Evolutionary conservation across 2,888 invertebrate species (phyloP), one percentile per base, ranked within the genome.

Genomic region (Temnothorax ravouxi): DNA sequence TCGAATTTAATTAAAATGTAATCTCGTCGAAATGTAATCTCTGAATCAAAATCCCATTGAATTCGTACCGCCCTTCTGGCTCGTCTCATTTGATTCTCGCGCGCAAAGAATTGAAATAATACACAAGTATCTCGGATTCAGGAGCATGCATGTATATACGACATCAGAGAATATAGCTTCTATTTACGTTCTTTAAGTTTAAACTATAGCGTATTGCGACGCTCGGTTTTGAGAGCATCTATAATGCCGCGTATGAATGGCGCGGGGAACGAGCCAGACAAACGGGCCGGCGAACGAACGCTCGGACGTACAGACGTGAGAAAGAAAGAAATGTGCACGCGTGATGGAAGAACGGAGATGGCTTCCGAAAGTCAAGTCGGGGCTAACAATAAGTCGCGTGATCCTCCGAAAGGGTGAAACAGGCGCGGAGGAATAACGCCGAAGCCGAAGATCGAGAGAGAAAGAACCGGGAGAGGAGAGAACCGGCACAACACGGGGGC

Each of bases 401-500:
- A 29, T 29, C 11, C 34, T 29, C 44, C 15, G 25, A 50, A n/a
- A 44, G 38, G 50, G 52, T 21, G 29, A 25, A 67, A 41, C 3
- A 25, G 47, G 41, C 47, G 21, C 13, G 41, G 9, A 61, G 25
- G 41, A 59, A 29, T 29, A 29, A 18, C 4, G 34, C 15, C 15
- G 25, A 41, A 21, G 59, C 9, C 18, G 38, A 38, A 29, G 47
- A 54, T 44, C 44, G 52, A 79, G 15, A 44, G 59, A 38, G 72
- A 29, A 38, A 54, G 41, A 47, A 47, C 56, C 38, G 41, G 13
- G 54, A 76, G 47, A 0, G 52, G 18, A 52, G 77, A 80, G 84
- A 9, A 72, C 80, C 71, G 72, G 88, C 91, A 89, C 56, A 25
- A 38, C n/a, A 34, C 50, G 54, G 9, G 47, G 47, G 6, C 29